Base-by-base conservation (phyloP, 2,888 invertebrate species). In the Scaptomyza cyrtandrae region DNA sequence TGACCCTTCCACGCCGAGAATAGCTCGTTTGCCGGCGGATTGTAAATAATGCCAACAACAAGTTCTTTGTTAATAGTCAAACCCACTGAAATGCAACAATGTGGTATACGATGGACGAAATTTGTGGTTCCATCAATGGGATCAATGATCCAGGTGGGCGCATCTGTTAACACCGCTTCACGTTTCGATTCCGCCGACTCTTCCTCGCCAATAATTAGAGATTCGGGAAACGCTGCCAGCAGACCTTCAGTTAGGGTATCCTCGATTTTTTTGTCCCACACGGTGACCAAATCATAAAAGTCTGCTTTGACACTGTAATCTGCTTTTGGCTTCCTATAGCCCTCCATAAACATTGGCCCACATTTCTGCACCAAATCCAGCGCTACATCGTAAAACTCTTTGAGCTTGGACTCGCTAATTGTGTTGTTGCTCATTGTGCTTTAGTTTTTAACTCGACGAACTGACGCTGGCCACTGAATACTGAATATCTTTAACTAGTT, bases 91-190 rank as follows among this genome's bases (percentile, higher is more conserved):
- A 97, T 95, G 82, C 95, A 95, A 52, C 94, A 93, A 66, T 94
- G 93, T 5, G 96, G 95, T 87, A 95, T 94, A 37, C 93, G 93
- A 81, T 94, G 93, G 11, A 97, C 94, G 90, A 97, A 97, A 93
- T 98, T 98, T 49, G 95, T 94, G 3, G 97, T 98, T 31, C 97
- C 97, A 92, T 98, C 97, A 55, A 98, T 96, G 6, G 97, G 97
- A 92, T 98, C 96, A 69, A 97, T 95, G 57, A 97, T 95, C 96
- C 96, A 97, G 0, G 97, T 98, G 19, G 97, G 97, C 11, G 93
- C 94, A 88, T 96, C 94, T 0, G 96, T 96, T 75, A 96, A 92
- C 16, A 77, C 83, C 0, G 86, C 75, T 3, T 90, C 91, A 0
- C 84, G 78, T 27, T 90, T 86, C 10, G 63, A 75, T 0, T 90